Base-by-base conservation (phyloP, 2,888 invertebrate species). In the Spisula subtruncata region DNA sequence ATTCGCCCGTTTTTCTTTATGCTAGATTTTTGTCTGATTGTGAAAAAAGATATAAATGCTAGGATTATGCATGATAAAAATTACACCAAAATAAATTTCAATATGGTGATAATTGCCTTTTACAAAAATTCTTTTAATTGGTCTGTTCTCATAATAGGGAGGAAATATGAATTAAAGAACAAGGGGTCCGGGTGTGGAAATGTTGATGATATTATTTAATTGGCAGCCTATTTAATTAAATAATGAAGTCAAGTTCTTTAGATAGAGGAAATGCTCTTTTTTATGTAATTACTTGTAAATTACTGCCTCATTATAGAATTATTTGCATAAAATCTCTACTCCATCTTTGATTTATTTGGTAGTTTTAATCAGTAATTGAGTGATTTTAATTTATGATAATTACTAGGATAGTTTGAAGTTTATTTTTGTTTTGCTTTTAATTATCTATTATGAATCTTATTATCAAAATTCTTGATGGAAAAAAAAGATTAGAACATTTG, bases 1-100 rank as follows among this genome's bases (percentile, higher is more conserved):
- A 86, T 86, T 86, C 48, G 32, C 85, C 29, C 51, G 79, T 80
- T 84, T n/a, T 41, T 75, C 85, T 85, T 85, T 80, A 85, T 46
- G 48, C 20, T 5, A 32, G 32, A 41, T 75, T 75, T n/a, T 46
- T 75, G 25, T 48, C 48, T 46, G 10, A 48, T 81, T 81, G 79
- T 32, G 29, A 80, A 85, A 80, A 56, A 8, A 85, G 0, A 85
- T 46, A 79, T 35, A 16, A 18, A 75, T 66, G 6, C 75, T 35
- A 8, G 14, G 75, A 75, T 75, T 32, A 75, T 10, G 75, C 6
- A 75, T 32, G n/a, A n/a, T n/a, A n/a, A n/a, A n/a, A n/a, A n/a
- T 75, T 80, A 48, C 32, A 54, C 79, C 29, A 54, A 80, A 41
- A 29, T 41, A 18, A 79, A 12, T 46, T 46, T 85, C 51, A 18